A percentile compares a stretch with the other conserved stretches of the same genome.
Evolutionary conservation across 2,888 invertebrate species (phyloP).

Genomic region (Adelognathus sp.): DNA sequence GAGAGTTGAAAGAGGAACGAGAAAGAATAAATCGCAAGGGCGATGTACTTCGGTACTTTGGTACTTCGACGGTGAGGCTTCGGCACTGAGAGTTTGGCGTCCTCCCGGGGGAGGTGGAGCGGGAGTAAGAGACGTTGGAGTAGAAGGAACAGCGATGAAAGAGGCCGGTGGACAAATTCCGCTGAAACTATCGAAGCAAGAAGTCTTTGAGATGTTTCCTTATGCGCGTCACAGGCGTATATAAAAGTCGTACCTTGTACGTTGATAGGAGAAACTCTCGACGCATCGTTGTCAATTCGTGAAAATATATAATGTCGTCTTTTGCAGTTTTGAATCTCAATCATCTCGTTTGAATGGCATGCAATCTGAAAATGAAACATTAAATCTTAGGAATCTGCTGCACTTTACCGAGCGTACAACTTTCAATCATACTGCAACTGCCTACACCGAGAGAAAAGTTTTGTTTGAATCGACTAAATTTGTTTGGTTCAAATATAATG

Average conservation of each 20-base stretch:
- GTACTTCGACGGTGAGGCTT: conserved; percentile 1
- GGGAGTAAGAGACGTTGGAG: not conserved
- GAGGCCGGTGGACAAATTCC: conserved; percentile 7
- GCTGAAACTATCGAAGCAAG: conserved; percentile 11
- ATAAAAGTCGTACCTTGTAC: conserved; percentile 15
- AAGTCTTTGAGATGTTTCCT: conserved; percentile 1
- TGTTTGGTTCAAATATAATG: no score
- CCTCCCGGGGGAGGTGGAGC: conserved; percentile 1
- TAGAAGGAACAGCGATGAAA: not conserved
- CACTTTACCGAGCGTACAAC: no score
- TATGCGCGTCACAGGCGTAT: conserved; percentile 13
- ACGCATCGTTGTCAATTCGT: no score
- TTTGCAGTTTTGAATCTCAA: no score
- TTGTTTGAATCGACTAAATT: no score
- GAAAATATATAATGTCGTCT: no score
- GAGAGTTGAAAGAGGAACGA: not conserved
- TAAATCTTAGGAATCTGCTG: no score
- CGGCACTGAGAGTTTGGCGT: not conserved
- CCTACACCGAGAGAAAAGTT: no score
- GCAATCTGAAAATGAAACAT: no score
- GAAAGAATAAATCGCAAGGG: conserved; percentile 21
- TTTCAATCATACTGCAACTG: no score
- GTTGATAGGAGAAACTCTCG: not conserved
- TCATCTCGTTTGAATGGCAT: no score
- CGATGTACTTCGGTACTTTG: conserved; percentile 20